Conservation (phyloP, 2,797 vertebrate species). For the Percopsis omiscomaycus region DNA sequence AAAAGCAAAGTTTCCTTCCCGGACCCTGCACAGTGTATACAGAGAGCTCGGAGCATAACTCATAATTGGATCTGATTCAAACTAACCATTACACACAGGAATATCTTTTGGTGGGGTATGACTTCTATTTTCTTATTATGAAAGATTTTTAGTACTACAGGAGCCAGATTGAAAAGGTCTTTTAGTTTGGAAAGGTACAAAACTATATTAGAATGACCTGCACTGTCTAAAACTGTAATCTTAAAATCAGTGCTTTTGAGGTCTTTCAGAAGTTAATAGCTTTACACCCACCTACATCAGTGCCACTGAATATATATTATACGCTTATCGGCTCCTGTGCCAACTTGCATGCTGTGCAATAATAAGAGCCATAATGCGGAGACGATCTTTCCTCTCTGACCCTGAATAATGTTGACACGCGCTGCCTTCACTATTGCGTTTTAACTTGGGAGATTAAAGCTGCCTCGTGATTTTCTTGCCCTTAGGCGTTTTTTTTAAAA, state of each 20-base stretch:
- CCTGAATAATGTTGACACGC: neutral
- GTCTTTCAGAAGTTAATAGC: neutral
- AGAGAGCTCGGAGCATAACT: neutral
- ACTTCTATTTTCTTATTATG: neutral
- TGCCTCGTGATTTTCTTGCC: neutral
- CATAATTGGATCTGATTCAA: conserved; percentile 10
- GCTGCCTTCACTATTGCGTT: conserved; percentile 1
- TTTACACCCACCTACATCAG: neutral
- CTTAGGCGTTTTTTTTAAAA: too few species aligned
- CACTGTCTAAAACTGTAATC: neutral
- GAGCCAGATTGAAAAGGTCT: neutral
- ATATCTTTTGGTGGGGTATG: neutral
- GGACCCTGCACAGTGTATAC: neutral
- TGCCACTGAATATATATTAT: neutral
- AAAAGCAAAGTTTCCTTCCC: neutral
- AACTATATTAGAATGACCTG: too few species aligned
- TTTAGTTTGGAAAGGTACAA: too few species aligned
- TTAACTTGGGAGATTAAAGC: conserved; percentile 16
- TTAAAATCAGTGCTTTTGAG: conserved; percentile 2
- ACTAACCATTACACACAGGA: neutral
- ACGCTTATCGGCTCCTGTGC: neutral
- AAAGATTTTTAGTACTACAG: conserved; percentile 1
- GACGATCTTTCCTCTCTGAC: neutral
- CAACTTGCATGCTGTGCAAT: neutral
- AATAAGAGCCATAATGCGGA: neutral